Conservation (phyloP, 2,113 vertebrate genomes). For the Grantiella picta region DNA sequence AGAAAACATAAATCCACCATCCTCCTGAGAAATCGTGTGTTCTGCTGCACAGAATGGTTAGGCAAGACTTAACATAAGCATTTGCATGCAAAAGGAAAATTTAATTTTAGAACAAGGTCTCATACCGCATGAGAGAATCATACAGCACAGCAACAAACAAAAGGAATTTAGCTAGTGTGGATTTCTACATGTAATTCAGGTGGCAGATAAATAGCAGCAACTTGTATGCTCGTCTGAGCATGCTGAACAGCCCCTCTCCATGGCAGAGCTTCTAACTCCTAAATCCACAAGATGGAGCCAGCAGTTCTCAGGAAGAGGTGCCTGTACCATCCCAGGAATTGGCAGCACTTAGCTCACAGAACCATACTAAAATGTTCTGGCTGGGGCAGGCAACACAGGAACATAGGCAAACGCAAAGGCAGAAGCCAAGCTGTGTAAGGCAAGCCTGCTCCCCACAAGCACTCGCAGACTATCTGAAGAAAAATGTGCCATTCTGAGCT, state of each 20-base stretch:
- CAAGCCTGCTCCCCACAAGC: not conserved
- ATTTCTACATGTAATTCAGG: constrained; percentile 17
- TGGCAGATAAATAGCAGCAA: not conserved
- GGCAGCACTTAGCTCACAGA: not conserved
- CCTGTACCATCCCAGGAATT: not conserved
- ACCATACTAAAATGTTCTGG: not conserved
- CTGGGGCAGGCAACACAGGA: not conserved
- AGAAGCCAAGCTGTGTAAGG: not conserved
- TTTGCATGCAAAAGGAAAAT: not conserved
- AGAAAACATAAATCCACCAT: constrained; percentile 58
- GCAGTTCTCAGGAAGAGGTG: constrained; percentile 20
- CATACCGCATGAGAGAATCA: not conserved
- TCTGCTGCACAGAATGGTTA: constrained; percentile 22
- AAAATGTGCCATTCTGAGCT: not conserved
- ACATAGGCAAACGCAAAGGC: not conserved
- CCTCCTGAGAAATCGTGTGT: constrained; percentile 38
- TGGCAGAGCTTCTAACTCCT: not conserved
- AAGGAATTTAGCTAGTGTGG: not conserved
- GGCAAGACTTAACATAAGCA: not conserved
- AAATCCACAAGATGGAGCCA: constrained; percentile 68
- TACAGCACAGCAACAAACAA: not conserved
- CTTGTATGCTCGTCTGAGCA: not conserved
- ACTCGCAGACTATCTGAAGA: not conserved
- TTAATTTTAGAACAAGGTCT: constrained; percentile 13
- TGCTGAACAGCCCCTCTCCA: not conserved